Base-by-base conservation (phyloP, 1,140 invertebrate species). In the Cephus cinctus region DNA sequence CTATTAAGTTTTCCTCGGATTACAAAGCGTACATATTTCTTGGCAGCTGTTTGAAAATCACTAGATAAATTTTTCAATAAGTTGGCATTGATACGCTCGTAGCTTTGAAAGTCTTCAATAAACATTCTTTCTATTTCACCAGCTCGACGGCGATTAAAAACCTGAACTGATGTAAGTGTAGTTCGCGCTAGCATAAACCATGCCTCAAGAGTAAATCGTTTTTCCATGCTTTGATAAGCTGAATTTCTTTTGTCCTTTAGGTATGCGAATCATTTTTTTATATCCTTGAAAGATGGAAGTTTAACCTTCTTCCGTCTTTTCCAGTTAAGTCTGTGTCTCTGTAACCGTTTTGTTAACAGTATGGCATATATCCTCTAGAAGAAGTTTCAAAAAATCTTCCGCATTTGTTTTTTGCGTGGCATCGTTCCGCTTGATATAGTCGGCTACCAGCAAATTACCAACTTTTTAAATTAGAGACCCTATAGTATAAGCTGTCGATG, bases 291-390 rank as follows among this genome's bases (percentile, higher is more conserved):
- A 20, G 49, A 50, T 32, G 54, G 57, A 15, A 57, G 46, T 35
- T 43, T 19, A 3, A 30, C 19, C 35, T 50, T 54, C 27, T 56
- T 61, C 15, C 53, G 38, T 46, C 56, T 6, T 20, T 47, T 20
- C 36, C 42, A 11, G n/a, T 42, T 61, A 42, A 15, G 43, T 43
- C 19, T 51, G 43, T 15, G 43, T 48, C 25, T 61, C 58, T 4
- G 23, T 41, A 14, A 51, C 58, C 18, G 53, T 47, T 54, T 57
- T 61, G 32, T 57, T 58, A 0, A 58, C 34, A 31, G 46, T 56
- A 0, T 52, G 44, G 11, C 43, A 27, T 35, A 50, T 55, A n/a
- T 61, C 55, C 2, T 47, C 44, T 39, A 42, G 27, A 2, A 53
- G 42, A 32, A 61, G 47, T 19, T 53, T 36, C 8, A 61, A 9